A percentile compares a stretch with the other conserved stretches of the same genome.
phyloP scores from a whole-genome alignment of 2,797 vertebrate genomes.

The Gadopsis marmoratus region DNA sequence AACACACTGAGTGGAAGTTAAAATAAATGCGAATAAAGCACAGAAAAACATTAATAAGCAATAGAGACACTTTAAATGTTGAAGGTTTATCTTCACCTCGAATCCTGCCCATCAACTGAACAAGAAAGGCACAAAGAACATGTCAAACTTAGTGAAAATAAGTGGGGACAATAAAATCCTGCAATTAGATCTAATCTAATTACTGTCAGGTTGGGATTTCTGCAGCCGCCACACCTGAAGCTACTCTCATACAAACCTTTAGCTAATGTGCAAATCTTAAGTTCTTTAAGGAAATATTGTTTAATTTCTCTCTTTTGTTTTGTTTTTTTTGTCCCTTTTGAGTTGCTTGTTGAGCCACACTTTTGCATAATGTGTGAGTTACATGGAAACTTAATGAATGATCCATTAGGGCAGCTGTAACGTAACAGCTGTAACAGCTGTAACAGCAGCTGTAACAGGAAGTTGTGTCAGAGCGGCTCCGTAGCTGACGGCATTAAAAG shows the following conservation, averaged over 20 bases:
- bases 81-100: no score
- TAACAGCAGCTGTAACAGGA: slow-evolving; percentile 23
- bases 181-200: no score
- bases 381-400: slow-evolving; percentile 14
- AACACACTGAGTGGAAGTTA: no score
- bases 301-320: no score
- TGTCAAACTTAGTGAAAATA: no score
- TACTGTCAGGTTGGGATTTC: neutral
- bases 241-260: neutral
- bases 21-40: no score
- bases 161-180: no score
- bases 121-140: no score
- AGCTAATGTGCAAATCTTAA: neutral
- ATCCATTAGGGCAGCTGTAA: slow-evolving; percentile 9
- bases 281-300: neutral
- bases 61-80: no score
- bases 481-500: neutral
- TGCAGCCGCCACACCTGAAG: neutral
- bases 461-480: neutral
- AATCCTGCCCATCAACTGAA: no score
- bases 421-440: no score
- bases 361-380: neutral
- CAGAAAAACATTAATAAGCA: no score
- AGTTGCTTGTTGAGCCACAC: neutral
- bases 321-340: neutral